Percentiles rank a stretch among this genome's conserved stretches.
phyloP scores from a whole-genome alignment of 2,113 vertebrate species.

The Gymnorhina tibicen region DNA sequence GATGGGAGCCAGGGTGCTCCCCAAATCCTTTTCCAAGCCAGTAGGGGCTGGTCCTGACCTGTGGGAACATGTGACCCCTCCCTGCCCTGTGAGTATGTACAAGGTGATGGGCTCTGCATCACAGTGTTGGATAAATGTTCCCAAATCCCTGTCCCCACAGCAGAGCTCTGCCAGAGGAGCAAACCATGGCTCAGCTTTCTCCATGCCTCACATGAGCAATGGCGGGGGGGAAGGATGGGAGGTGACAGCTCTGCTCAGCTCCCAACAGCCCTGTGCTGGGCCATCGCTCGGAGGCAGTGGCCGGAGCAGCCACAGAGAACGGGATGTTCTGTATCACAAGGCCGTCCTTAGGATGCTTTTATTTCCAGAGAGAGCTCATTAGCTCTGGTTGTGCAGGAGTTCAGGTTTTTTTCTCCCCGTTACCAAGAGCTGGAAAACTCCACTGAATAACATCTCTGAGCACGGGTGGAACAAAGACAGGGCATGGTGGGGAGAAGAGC shows the following conservation, averaged over 20 bases:
- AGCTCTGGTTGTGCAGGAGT: conserved; percentile 34
- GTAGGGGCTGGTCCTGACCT: not conserved
- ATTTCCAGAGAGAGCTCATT: conserved; percentile 65
- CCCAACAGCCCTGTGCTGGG: not conserved
- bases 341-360: conserved; percentile 41
- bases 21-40: not conserved
- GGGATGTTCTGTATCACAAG: not conserved
- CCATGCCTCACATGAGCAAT: accelerated
- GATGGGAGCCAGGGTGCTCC: not conserved
- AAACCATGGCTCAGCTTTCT: not conserved
- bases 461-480: not conserved
- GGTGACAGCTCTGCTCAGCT: not conserved
- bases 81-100: accelerated
- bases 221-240: not conserved
- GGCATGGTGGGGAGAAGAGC: not conserved
- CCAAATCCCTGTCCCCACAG: not conserved
- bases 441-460: not conserved
- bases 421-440: conserved; percentile 26
- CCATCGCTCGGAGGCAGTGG: not conserved
- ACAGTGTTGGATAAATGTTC: not conserved
- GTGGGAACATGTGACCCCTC: accelerated
- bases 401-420: not conserved
- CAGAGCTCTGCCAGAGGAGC: not conserved
- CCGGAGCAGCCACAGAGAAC: not conserved
- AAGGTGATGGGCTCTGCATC: not conserved